These are phyloP conservation scores for Drosophila hamatofila DNA, from an alignment of 2,888 invertebrate genomes.

Conservation along the genomic window DNA sequence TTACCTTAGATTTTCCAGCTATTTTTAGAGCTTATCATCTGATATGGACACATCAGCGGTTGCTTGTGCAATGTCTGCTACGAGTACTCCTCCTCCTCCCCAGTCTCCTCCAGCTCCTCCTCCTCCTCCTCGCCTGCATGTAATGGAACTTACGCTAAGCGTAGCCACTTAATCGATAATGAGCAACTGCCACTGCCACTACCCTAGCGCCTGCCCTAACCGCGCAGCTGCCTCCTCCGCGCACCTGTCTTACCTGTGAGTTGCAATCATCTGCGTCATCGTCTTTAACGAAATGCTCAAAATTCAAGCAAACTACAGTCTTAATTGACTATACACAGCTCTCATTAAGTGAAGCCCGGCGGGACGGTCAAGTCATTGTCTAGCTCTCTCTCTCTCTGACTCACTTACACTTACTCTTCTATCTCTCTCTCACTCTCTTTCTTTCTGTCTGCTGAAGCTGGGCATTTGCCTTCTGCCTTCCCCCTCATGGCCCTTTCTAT, in stretches of 20 bases:
- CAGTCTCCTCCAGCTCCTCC: background rate
- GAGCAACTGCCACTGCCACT: slow-evolving; percentile 38
- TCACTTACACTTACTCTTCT: background rate
- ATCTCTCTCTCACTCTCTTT: background rate
- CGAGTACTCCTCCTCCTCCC: too few species aligned
- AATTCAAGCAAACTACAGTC: slow-evolving; percentile 13
- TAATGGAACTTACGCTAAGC: slow-evolving; percentile 69
- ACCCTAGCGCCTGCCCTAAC: background rate
- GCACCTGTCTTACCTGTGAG: background rate
- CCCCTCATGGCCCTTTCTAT: too few species aligned
- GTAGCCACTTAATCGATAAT: slow-evolving; percentile 74
- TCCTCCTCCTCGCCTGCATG: background rate
- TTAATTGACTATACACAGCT: slow-evolving; percentile 6
- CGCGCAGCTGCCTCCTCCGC: background rate
- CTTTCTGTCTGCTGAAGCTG: background rate
- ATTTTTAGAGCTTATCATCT: slow-evolving; percentile 52
- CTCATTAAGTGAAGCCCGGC: slow-evolving; percentile 33
- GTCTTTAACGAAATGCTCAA: slow-evolving; percentile 54
- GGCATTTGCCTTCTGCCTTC: background rate
- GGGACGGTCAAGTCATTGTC: slow-evolving; percentile 3
- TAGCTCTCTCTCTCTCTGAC: background rate
- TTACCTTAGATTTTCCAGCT: slow-evolving; percentile 36
- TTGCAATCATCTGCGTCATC: slow-evolving; percentile 51
- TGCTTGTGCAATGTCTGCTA: slow-evolving; percentile 23
- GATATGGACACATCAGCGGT: slow-evolving; percentile 22